Evolutionary conservation across 2,797 vertebrate genomes (phyloP), one percentile per base, ranked within the genome.

Genomic region (Bradypus variegatus): DNA sequence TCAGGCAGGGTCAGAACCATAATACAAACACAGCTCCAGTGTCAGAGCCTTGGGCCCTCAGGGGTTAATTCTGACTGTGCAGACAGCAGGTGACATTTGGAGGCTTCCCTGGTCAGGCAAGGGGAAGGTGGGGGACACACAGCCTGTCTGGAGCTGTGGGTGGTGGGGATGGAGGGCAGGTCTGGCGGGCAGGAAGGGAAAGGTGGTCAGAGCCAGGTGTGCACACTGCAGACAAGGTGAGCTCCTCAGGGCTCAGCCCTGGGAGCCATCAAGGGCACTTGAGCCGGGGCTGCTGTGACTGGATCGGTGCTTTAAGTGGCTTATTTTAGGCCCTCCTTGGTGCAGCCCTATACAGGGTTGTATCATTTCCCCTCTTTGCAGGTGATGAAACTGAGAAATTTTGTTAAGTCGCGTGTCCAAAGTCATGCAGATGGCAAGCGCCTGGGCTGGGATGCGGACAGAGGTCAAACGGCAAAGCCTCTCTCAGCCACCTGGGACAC

Each of bases 31-130:
- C 15, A 5, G 5, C 13, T 19, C 18, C 15, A 60, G 15, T 12
- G 14, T 4, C 1, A 23, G 23, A 33, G n/a, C 7, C 15, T 6
- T 55, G n/a, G 3, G 16, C 11, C 53, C n/a, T 27, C 7, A 16
- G 77, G 31, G 13, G 77, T 7, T 38, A 53, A 58, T 27, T 36
- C 55, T 36, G 53, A 25, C 55, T 3, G 4, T 11, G n/a, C 2
- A 55, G 53, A 15, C 53, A 16, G 53, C 15, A 55, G 53, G 53
- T 55, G 53, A 19, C 53, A 55, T 6, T 23, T 38, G 69, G 38
- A 12, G 69, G 36, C 25, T 23, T 38, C 19, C 10, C 5, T 16
- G 55, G 53, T 2, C 14, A 29, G n/a, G 53, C 38, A 38, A 38
- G 55, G 25, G n/a, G 25, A 15, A 11, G n/a, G 53, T 19, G 53